Evolutionary conservation across 2,888 invertebrate species (phyloP), one percentile per base, ranked within the genome.

Genomic region (Drepana falcataria): DNA sequence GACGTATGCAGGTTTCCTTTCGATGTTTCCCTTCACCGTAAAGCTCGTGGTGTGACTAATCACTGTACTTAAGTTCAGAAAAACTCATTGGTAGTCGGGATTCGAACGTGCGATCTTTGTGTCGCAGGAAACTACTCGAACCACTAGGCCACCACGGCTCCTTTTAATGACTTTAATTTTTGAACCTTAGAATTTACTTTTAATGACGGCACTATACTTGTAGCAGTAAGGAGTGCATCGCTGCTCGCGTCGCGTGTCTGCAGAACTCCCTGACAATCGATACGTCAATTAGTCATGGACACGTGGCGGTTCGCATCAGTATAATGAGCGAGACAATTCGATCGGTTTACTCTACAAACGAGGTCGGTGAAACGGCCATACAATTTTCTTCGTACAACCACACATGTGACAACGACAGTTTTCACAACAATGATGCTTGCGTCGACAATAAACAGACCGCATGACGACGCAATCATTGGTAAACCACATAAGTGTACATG

Each of bases 281-380:
- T 64, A 59, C 73, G 70, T 73, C 79, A 79, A 83, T 85, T 80
- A 83, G 72, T 78, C 75, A 75, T 63, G 68, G 65, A 65, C 83
- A 81, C 76, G 77, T 83, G 83, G 64, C 63, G 61, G 72, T 79
- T 83, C 81, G 70, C 81, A 82, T 66, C 70, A 68, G 61, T 64
- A 72, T 74, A 77, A 76, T 74, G 71, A 72, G 62, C 63, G 60
- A 59, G 68, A 64, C 67, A 53, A 64, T 72, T 72, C 75, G 75
- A 74, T 73, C 70, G 70, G 60, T 59, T 66, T 61, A 59, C 64
- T 61, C 63, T 60, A 61, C 68, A 60, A 77, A 64, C 67, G 71
- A 73, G 75, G 78, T 73, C 74, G 73, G 74, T 66, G 76, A 75
- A 78, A 75, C 64, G 68, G 59, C 55, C 59, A 64, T 60, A 67